These are phyloP conservation scores for Sericinus montela DNA, from an alignment of 2,888 invertebrate species.

Conservation along the genomic window DNA sequence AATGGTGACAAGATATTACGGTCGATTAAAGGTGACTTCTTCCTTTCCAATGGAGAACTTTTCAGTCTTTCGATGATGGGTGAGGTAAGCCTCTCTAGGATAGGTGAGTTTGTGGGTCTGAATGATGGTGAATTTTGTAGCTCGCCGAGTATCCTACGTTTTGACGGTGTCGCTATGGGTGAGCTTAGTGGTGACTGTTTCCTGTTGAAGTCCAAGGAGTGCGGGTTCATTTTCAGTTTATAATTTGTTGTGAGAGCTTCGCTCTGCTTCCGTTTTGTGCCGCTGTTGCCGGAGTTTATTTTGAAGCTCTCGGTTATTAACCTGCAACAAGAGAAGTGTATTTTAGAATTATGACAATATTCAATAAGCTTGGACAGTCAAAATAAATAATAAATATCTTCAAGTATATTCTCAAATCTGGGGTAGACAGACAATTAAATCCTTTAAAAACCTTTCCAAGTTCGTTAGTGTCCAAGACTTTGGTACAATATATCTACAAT, in stretches of 20 bases:
- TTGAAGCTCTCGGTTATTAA: slow-evolving; percentile 75
- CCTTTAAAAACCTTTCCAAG: too few relatives aligned
- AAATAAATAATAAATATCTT: too few relatives aligned
- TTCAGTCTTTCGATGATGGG: slow-evolving; percentile 45
- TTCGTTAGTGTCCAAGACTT: too few relatives aligned
- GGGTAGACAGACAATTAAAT: too few relatives aligned
- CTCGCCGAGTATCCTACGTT: slow-evolving; percentile 58
- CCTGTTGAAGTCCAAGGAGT: slow-evolving; percentile 52
- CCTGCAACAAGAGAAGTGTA: slow-evolving; percentile 42
- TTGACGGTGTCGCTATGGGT: slow-evolving; percentile 43
- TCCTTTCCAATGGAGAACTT: slow-evolving; percentile 29
- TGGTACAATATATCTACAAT: too few relatives aligned
- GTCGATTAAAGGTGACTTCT: slow-evolving; percentile 21
- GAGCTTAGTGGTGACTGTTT: slow-evolving; percentile 42
- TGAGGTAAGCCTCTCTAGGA: slow-evolving; percentile 39
- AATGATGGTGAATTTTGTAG: slow-evolving; percentile 32
- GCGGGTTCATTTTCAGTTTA: slow-evolving; percentile 65
- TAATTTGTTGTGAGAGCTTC: slow-evolving; percentile 53
- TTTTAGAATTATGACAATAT: too few relatives aligned
- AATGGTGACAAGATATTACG: slow-evolving; percentile 30
- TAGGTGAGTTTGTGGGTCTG: slow-evolving; percentile 37
- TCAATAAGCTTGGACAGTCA: too few relatives aligned
- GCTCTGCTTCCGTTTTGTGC: slow-evolving; percentile 60
- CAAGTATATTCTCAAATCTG: too few relatives aligned
- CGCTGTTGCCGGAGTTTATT: slow-evolving; percentile 71